Percentiles rank a stretch among this genome's conserved stretches.
Evolutionary conservation across 64 coral and sea anemone species (phyloP).

Genomic region (Anthopleura sola): DNA sequence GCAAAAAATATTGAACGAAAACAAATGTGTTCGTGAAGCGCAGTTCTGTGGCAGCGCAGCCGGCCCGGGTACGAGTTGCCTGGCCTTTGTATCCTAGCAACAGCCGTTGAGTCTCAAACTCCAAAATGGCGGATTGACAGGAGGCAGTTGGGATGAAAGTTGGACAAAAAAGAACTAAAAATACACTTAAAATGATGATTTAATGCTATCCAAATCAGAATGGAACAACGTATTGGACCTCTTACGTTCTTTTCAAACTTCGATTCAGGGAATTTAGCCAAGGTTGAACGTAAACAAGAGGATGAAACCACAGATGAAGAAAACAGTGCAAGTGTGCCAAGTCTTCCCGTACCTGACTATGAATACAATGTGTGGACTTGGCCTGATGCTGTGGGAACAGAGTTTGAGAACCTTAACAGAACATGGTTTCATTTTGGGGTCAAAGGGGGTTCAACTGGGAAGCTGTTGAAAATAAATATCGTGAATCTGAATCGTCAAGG

Average conservation of each 20-base stretch:
- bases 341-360: constrained; percentile 60
- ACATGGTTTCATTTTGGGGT: constrained; percentile 99
- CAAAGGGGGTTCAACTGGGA: constrained; percentile 75
- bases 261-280: constrained; percentile 97
- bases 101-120: background rate
- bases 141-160: background rate
- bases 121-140: constrained; percentile 18
- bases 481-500: constrained; percentile 99
- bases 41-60: no score
- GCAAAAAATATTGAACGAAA: no score
- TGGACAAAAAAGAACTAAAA: background rate
- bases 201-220: background rate
- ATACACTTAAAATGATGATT: background rate
- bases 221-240: constrained; percentile 89
- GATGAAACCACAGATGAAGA: constrained; percentile 45
- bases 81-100: constrained; percentile 22
- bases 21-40: no score
- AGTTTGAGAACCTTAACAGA: constrained; percentile 88
- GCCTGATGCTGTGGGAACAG: constrained; percentile 84
- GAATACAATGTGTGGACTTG: constrained; percentile 95
- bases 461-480: constrained; percentile 84
- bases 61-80: background rate
- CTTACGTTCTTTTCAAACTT: constrained; percentile 96
- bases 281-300: constrained; percentile 71
- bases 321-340: constrained; percentile 23